These are phyloP conservation scores for Pteromalus puparum DNA, from an alignment of 1,140 invertebrate species.

Conservation along the genomic window DNA sequence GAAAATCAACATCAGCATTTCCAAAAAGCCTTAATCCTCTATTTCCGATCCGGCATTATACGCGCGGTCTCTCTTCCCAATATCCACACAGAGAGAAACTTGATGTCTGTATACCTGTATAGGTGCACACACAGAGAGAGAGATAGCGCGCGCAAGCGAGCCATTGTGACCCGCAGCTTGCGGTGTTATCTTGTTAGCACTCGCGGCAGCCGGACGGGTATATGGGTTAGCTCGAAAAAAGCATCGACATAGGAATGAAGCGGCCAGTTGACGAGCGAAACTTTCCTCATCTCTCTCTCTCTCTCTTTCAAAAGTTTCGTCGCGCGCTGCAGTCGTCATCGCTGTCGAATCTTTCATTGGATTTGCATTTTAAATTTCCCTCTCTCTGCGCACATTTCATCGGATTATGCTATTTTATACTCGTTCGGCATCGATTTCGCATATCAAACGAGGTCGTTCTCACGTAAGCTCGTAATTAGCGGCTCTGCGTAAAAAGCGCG, in stretches of 20 bases:
- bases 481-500: no score
- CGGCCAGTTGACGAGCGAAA: neutral
- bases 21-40: neutral
- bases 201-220: neutral
- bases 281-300: neutral
- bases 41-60: neutral
- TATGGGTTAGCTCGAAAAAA: neutral
- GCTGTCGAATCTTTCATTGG: neutral
- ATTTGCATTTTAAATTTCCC: neutral
- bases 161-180: constrained; percentile 6
- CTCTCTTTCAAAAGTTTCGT: neutral
- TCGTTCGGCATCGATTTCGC: no score
- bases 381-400: no score
- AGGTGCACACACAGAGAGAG: neutral
- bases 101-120: no score
- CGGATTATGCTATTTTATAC: no score
- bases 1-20: neutral
- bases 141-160: no score
- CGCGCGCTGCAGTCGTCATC: no score
- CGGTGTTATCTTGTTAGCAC: constrained; percentile 21
- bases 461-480: no score
- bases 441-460: no score
- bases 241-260: neutral
- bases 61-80: neutral
- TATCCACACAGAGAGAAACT: neutral